These are phyloP conservation scores for Sphaerophoria rueppellii DNA, from an alignment of 2,888 invertebrate genomes.

Conservation along the genomic window DNA sequence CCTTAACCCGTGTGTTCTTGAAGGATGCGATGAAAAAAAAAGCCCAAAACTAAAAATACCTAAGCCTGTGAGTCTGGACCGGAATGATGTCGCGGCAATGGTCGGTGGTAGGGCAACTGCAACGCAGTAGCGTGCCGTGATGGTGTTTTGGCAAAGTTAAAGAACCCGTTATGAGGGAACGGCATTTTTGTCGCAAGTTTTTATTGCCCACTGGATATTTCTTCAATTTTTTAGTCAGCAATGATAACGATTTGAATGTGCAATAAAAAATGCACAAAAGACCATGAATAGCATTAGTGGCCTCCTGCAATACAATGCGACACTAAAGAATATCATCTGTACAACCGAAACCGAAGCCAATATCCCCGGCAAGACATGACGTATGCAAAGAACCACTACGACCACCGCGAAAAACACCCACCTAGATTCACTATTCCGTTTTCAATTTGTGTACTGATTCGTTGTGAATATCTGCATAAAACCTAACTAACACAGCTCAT, in stretches of 20 bases:
- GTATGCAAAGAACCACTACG: constrained; percentile 9
- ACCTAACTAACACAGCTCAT: not conserved
- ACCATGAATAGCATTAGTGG: constrained; percentile 47
- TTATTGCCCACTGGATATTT: constrained; percentile 67
- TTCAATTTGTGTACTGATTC: constrained; percentile 65
- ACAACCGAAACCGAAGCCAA: constrained; percentile 9
- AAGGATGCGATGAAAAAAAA: constrained; percentile 17
- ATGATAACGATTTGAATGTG: constrained; percentile 67
- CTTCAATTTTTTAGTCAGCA: constrained; percentile 23
- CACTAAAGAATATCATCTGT: constrained; percentile 42
- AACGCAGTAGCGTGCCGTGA: constrained; percentile 9
- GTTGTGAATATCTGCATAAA: constrained; percentile 61
- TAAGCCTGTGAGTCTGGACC: constrained; percentile 29
- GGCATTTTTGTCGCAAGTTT: constrained; percentile 72
- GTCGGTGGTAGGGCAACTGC: constrained; percentile 1
- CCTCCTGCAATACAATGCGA: constrained; percentile 53
- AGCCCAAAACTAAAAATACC: constrained; percentile 2
- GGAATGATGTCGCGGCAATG: not conserved
- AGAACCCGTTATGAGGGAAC: constrained; percentile 55
- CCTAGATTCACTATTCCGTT: constrained; percentile 37
- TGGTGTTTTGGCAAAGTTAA: constrained; percentile 41
- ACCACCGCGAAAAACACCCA: not conserved
- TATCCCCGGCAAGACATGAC: not conserved
- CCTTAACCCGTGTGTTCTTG: not conserved
- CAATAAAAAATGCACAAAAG: constrained; percentile 61